phyloP scores from a whole-genome alignment of 2,113 vertebrate species.

The Ochotona princeps region DNA sequence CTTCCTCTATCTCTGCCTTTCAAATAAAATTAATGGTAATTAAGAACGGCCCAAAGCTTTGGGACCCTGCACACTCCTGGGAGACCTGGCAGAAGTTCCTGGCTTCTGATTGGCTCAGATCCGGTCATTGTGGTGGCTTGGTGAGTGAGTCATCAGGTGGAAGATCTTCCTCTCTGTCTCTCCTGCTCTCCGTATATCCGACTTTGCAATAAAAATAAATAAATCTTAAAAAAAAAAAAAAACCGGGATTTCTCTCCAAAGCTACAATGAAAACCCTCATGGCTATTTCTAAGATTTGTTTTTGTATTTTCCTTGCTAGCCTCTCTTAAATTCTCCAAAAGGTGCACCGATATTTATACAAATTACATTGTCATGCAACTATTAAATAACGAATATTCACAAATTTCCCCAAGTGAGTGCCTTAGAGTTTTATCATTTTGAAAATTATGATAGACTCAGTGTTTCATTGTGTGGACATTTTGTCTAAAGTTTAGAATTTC shows the following conservation, averaged over 20 bases:
- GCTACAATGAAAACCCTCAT: not conserved
- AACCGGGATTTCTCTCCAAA: not conserved
- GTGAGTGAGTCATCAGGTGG: too few relatives aligned
- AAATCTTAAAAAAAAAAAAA: not conserved
- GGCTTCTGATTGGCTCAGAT: too few relatives aligned
- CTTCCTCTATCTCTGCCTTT: too few relatives aligned
- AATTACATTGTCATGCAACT: not conserved
- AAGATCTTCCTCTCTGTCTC: too few relatives aligned
- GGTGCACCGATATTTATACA: not conserved
- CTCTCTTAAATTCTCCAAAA: not conserved
- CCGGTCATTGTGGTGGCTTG: too few relatives aligned
- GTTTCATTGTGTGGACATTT: not conserved
- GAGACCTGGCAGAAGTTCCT: too few relatives aligned
- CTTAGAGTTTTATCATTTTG: not conserved
- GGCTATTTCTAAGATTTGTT: not conserved
- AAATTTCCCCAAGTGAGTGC: not conserved
- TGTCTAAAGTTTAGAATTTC: not conserved
- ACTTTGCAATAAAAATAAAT: too few relatives aligned
- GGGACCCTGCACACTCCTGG: too few relatives aligned
- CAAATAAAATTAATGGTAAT: too few relatives aligned
- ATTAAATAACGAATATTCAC: not conserved
- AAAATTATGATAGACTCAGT: not conserved
- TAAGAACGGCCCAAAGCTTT: too few relatives aligned
- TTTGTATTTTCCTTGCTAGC: not conserved
- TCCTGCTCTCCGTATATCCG: too few relatives aligned